Conservation (phyloP, 2,113 vertebrate genomes). For the Zingel zingel region DNA sequence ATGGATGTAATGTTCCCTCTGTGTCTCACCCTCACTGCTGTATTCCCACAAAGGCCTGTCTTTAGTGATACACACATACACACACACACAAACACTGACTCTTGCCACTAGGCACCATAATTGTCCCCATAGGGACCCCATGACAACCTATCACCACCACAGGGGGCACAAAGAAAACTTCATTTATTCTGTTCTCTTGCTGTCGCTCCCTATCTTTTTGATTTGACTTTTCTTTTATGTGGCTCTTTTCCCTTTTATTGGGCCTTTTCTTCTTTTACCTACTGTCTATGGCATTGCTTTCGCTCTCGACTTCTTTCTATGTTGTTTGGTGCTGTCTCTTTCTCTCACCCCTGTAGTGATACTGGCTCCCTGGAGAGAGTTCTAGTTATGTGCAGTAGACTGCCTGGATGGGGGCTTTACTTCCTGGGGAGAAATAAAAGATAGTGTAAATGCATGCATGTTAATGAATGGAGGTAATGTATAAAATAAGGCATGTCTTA, state of each 20-base stretch:
- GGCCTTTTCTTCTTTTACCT: slow-evolving; percentile 28
- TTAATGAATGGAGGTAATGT: background rate
- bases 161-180: slow-evolving; percentile 63
- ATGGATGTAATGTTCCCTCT: slow-evolving; percentile 3
- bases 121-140: slow-evolving; percentile 77
- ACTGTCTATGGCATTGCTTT: slow-evolving; percentile 40
- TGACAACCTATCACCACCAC: slow-evolving; percentile 67
- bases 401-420: slow-evolving; percentile 48
- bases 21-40: slow-evolving; percentile 22
- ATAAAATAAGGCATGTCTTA: background rate
- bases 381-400: slow-evolving; percentile 44
- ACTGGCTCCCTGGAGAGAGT: slow-evolving; percentile 38
- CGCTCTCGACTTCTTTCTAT: slow-evolving; percentile 6
- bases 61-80: slow-evolving; percentile 32
- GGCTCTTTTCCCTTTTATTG: slow-evolving; percentile 47
- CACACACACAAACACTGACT: slow-evolving; percentile 32
- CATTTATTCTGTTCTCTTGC: slow-evolving; percentile 55
- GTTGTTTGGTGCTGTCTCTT: slow-evolving; percentile 31
- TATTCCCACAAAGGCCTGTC: slow-evolving; percentile 40
- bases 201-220: slow-evolving; percentile 46
- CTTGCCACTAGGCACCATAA: slow-evolving; percentile 72
- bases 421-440: slow-evolving; percentile 27
- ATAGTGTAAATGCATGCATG: slow-evolving; percentile 1
- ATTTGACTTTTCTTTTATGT: slow-evolving; percentile 61
- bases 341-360: slow-evolving; percentile 42